These are phyloP conservation scores for Brachionus angularis DNA, from an alignment of 1,140 invertebrate genomes.

Conservation along the genomic window DNA sequence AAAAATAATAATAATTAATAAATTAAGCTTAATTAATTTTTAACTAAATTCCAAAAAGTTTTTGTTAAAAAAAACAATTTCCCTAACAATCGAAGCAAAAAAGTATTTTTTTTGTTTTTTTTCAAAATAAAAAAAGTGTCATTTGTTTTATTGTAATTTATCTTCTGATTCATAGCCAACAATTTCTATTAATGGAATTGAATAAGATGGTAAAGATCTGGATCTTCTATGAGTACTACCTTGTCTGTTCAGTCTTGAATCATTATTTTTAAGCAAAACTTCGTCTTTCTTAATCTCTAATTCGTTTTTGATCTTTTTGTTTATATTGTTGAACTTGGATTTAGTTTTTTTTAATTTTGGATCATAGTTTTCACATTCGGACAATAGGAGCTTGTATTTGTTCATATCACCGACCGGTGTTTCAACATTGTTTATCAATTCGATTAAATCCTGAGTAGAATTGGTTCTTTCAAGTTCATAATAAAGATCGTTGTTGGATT, in stretches of 20 bases:
- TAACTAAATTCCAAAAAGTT: too few relatives aligned
- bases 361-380: conserved; percentile 36
- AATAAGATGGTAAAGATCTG: conserved; percentile 5
- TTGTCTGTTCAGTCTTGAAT: not conserved
- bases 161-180: not conserved
- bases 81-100: too few relatives aligned
- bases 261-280: not conserved
- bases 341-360: not conserved
- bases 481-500: conserved; percentile 32
- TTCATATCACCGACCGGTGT: not conserved
- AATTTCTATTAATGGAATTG: not conserved
- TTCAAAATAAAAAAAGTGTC: too few relatives aligned
- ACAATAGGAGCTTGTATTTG: conserved; percentile 18
- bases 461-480: conserved; percentile 30
- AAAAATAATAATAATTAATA: too few relatives aligned
- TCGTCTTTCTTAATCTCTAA: not conserved
- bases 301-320: not conserved
- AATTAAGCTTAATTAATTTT: too few relatives aligned
- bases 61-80: too few relatives aligned
- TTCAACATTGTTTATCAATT: conserved; percentile 31
- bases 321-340: not conserved
- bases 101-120: too few relatives aligned
- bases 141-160: conserved; percentile 1
- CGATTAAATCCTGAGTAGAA: conserved; percentile 34
- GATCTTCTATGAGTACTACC: conserved; percentile 13